A percentile compares a stretch with the other conserved stretches of the same genome.
Conservation (phyloP, 2,113 vertebrate species). For the Larimichthys polyactis region DNA sequence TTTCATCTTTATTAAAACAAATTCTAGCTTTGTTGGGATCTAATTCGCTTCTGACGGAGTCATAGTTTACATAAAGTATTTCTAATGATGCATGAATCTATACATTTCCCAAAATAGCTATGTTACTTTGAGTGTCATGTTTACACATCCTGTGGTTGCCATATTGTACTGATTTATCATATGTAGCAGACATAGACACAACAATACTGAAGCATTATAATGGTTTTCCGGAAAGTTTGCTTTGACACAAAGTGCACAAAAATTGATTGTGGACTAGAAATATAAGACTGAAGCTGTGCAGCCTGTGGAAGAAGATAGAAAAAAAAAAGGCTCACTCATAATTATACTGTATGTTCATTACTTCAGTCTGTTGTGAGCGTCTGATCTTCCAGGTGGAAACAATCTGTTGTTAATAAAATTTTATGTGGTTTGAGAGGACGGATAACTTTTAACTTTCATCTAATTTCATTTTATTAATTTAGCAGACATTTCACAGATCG, state of each 20-base stretch:
- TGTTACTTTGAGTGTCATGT: constrained; percentile 9
- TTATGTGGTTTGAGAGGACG: constrained; percentile 1
- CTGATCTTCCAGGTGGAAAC: constrained; percentile 7
- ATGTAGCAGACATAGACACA: constrained; percentile 9
- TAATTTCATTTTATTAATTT: neutral
- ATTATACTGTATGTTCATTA: constrained; percentile 20
- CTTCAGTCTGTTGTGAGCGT: constrained; percentile 3
- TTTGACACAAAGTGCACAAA: constrained; percentile 1
- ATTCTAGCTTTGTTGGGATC: constrained; percentile 1
- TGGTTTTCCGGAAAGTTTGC: neutral
- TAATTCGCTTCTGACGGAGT: constrained; percentile 19
- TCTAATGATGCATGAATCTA: constrained; percentile 58
- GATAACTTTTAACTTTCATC: neutral
- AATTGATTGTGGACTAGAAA: constrained; percentile 4
- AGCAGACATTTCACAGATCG: neutral
- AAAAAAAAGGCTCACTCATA: neutral
- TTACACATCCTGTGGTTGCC: constrained; percentile 35
- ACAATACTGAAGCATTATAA: neutral
- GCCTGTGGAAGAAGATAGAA: constrained; percentile 1
- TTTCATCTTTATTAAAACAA: neutral
- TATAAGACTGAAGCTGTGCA: neutral
- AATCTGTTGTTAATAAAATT: constrained; percentile 44
- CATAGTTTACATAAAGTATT: constrained; percentile 28
- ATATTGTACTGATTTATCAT: constrained; percentile 11
- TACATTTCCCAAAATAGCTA: constrained; percentile 16